These are phyloP conservation scores for Ceratosolen fusciceps DNA, from an alignment of 1,140 invertebrate genomes.

Conservation along the genomic window DNA sequence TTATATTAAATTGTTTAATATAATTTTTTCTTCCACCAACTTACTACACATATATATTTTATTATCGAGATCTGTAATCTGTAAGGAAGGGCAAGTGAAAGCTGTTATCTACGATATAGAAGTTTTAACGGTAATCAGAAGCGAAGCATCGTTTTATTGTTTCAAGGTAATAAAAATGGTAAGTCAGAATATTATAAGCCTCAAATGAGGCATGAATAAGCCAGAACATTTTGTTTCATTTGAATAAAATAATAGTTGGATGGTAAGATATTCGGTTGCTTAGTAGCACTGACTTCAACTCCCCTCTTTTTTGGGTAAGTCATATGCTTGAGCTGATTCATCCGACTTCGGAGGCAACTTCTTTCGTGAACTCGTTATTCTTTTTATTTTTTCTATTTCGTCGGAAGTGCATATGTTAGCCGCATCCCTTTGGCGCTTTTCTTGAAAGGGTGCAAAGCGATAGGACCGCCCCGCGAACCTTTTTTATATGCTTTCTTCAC, in stretches of 20 bases:
- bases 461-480: background rate
- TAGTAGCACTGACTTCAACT: background rate
- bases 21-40: too few relatives aligned
- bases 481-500: constrained; percentile 26
- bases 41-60: too few relatives aligned
- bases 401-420: constrained; percentile 9
- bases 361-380: background rate
- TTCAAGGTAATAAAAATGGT: background rate
- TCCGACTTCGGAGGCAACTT: background rate
- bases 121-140: too few relatives aligned
- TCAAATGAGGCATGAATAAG: background rate
- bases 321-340: constrained; percentile 4
- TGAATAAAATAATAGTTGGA: background rate
- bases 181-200: background rate
- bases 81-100: too few relatives aligned
- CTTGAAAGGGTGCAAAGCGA: background rate
- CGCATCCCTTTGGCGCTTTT: background rate
- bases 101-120: too few relatives aligned
- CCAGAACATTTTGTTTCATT: background rate
- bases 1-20: too few relatives aligned
- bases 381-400: constrained; percentile 12
- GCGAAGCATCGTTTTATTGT: too few relatives aligned
- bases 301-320: background rate
- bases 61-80: too few relatives aligned
- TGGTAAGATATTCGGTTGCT: background rate